Percentiles rank a stretch among this genome's conserved stretches.
Evolutionary conservation across 2,113 vertebrate genomes (phyloP).

Genomic region (Poecile atricapillus): DNA sequence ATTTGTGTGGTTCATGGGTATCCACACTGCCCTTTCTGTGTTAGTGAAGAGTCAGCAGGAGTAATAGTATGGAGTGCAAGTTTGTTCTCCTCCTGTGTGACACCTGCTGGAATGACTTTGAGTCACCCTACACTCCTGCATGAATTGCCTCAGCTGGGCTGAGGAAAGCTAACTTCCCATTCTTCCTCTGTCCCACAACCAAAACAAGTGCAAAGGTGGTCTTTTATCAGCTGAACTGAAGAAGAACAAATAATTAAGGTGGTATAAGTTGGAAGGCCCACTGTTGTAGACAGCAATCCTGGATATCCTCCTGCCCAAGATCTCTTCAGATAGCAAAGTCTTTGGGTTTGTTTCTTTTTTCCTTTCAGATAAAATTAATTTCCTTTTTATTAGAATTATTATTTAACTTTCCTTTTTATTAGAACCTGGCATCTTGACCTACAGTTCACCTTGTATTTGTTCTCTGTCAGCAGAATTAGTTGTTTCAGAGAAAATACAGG

Average conservation of each 20-base stretch:
- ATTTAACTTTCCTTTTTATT: neutral
- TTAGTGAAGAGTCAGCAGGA: neutral
- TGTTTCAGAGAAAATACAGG: neutral
- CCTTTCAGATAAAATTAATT: neutral
- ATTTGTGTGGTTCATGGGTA: neutral
- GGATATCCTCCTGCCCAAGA: neutral
- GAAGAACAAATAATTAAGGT: neutral
- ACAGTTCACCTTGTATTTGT: neutral
- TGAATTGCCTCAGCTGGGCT: neutral
- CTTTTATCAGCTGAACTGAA: neutral
- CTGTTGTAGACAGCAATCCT: neutral
- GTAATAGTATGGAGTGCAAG: fast-evolving
- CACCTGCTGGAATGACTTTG: neutral
- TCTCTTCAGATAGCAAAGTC: neutral
- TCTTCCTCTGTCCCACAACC: neutral
- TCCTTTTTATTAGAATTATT: neutral
- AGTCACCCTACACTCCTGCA: fast-evolving
- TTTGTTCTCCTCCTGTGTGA: neutral
- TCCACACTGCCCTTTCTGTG: fast-evolving
- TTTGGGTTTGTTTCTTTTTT: neutral
- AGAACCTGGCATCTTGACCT: neutral
- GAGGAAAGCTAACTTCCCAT: neutral
- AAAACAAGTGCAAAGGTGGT: neutral
- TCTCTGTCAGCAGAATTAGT: neutral
- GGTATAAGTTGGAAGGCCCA: neutral